Evolutionary conservation across 2,888 invertebrate species (phyloP).

Genomic region (Ornithoptera alexandrae): DNA sequence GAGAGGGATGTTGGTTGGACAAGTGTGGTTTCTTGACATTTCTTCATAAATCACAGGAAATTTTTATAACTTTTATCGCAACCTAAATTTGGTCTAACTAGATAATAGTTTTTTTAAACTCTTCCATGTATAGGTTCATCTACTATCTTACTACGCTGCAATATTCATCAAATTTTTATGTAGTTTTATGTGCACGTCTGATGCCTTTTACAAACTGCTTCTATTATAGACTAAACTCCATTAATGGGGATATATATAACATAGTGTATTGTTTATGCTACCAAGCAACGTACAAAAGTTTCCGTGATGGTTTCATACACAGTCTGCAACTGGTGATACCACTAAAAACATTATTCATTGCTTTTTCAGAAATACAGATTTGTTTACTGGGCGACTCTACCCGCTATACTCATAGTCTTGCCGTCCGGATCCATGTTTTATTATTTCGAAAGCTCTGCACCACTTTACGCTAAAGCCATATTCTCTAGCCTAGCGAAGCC

Average conservation of each 20-base stretch:
- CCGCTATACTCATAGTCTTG: slow-evolving; percentile 30
- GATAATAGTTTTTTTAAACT: neutral
- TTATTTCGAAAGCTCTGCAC: slow-evolving; percentile 33
- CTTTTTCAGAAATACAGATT: slow-evolving; percentile 45
- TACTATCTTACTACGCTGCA: no score
- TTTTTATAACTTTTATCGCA: neutral
- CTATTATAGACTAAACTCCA: no score
- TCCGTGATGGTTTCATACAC: neutral
- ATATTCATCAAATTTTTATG: no score
- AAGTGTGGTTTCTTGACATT: neutral
- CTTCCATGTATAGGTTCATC: neutral
- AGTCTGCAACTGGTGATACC: no score
- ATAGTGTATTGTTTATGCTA: no score
- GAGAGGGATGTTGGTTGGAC: neutral
- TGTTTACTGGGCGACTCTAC: slow-evolving; percentile 40
- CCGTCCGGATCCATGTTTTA: slow-evolving; percentile 43
- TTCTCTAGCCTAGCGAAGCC: slow-evolving; percentile 43
- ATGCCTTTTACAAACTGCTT: no score
- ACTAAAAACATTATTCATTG: neutral
- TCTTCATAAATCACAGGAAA: no score
- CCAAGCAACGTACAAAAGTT: no score
- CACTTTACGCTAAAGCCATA: slow-evolving; percentile 36
- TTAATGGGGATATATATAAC: no score
- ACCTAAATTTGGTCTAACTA: neutral
- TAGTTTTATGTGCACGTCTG: no score